Evolutionary conservation across 2,888 invertebrate species (phyloP).

Genomic region (Sceliomorpha sp.): DNA sequence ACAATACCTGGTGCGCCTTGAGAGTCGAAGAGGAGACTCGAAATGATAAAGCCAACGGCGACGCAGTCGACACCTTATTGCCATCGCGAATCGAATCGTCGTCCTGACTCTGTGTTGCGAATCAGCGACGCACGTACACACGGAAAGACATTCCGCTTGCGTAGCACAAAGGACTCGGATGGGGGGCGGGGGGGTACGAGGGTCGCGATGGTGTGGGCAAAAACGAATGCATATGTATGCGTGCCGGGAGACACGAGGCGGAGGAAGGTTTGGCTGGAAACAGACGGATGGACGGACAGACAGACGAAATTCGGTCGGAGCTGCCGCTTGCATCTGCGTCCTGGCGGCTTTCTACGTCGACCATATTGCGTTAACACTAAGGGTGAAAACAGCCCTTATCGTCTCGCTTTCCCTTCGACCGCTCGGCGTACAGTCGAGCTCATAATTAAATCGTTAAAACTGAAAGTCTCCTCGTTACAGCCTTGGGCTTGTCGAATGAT

Average conservation of each 20-base stretch:
- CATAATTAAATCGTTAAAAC: conserved; percentile 76
- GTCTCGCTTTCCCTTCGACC: conserved; percentile 29
- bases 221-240: conserved; percentile 59
- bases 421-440: conserved; percentile 66
- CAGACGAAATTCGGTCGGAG: conserved; percentile 29
- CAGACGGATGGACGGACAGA: conserved; percentile 46
- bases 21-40: conserved; percentile 30
- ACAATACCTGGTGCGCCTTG: conserved; percentile 53
- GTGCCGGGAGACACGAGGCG: conserved; percentile 33
- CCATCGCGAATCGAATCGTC: conserved; percentile 61
- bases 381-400: conserved; percentile 75
- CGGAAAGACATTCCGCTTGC: conserved; percentile 4
- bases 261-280: conserved; percentile 28
- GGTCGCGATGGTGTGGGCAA: conserved; percentile 20
- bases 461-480: conserved; percentile 67
- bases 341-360: conserved; percentile 52
- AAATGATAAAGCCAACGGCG: conserved; percentile 47
- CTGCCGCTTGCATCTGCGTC: conserved; percentile 55
- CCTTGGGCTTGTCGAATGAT: conserved; percentile 41
- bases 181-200: conserved; percentile 5
- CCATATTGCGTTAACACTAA: conserved; percentile 75
- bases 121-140: conserved; percentile 5
- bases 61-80: conserved; percentile 63
- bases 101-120: conserved; percentile 14
- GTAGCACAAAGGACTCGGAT: conserved; percentile 24